Percentiles rank a stretch among this genome's conserved stretches.
phyloP scores from a whole-genome alignment of 2,113 vertebrate species.

The Mirounga angustirostris region DNA sequence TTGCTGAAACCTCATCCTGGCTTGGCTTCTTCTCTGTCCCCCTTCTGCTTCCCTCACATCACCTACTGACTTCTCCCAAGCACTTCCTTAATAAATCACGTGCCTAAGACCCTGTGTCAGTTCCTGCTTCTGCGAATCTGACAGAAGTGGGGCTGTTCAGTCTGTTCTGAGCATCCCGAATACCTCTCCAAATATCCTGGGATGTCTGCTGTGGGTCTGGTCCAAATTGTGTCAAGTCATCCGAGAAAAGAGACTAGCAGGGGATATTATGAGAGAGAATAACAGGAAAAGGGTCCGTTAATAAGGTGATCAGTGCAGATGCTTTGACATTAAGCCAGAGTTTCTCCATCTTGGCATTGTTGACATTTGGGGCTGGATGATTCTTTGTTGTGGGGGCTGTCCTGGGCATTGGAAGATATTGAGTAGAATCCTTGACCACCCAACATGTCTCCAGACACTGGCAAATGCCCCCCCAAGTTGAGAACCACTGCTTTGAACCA shows the following conservation, averaged over 20 bases:
- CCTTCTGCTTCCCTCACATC: fast-evolving
- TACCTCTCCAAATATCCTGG: background rate
- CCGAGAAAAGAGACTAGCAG: fast-evolving
- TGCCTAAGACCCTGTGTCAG: fast-evolving
- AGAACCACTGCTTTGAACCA: background rate
- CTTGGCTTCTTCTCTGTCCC: background rate
- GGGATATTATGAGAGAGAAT: background rate
- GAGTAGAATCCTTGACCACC: background rate
- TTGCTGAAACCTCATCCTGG: background rate
- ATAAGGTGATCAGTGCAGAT: background rate
- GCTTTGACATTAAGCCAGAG: fast-evolving
- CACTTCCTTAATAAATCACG: background rate
- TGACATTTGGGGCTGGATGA: background rate
- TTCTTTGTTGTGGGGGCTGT: background rate
- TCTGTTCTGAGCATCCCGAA: fast-evolving
- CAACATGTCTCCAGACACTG: background rate
- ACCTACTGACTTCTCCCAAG: fast-evolving
- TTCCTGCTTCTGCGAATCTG: background rate
- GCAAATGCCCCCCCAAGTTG: fast-evolving
- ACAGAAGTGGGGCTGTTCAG: fast-evolving
- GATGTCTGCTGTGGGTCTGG: background rate
- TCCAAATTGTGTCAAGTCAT: background rate
- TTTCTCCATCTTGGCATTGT: background rate
- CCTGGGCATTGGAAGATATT: background rate
- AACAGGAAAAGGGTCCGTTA: fast-evolving